Evolutionary conservation across 2,113 vertebrate genomes (phyloP).

Genomic region (Argyrosomus japonicus): DNA sequence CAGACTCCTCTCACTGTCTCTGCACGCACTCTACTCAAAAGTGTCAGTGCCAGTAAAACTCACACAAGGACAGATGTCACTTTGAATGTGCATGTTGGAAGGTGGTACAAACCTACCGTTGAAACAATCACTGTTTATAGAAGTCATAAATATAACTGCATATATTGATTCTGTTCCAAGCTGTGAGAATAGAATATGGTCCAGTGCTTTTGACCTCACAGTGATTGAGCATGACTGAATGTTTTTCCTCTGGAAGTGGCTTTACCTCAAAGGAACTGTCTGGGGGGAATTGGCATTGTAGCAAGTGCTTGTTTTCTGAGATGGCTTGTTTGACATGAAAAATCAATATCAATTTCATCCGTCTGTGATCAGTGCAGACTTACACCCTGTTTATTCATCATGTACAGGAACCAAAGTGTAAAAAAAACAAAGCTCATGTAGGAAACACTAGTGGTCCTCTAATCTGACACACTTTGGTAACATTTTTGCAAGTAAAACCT

Average conservation of each 20-base stretch:
- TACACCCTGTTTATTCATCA: too few relatives aligned
- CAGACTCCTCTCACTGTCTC: constrained; percentile 12
- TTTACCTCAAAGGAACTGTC: neutral
- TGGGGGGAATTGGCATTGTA: neutral
- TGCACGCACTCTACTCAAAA: constrained; percentile 5
- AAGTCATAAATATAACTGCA: neutral
- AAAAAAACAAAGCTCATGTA: too few relatives aligned
- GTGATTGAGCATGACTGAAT: neutral
- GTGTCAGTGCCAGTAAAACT: constrained; percentile 22
- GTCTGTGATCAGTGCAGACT: too few relatives aligned
- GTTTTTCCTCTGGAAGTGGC: neutral
- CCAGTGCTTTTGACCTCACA: too few relatives aligned
- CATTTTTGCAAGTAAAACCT: too few relatives aligned
- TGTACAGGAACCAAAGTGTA: too few relatives aligned
- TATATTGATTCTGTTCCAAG: neutral
- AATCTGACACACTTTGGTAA: too few relatives aligned
- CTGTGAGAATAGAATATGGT: neutral
- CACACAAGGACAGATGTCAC: constrained; percentile 27
- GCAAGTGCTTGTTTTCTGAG: neutral
- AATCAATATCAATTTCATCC: too few relatives aligned
- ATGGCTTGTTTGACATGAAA: neutral
- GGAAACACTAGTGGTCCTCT: too few relatives aligned
- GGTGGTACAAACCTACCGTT: neutral
- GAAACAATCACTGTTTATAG: neutral
- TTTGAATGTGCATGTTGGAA: neutral